Conservation (phyloP, 2,113 vertebrate species). For the Amblyopsis rosae region DNA sequence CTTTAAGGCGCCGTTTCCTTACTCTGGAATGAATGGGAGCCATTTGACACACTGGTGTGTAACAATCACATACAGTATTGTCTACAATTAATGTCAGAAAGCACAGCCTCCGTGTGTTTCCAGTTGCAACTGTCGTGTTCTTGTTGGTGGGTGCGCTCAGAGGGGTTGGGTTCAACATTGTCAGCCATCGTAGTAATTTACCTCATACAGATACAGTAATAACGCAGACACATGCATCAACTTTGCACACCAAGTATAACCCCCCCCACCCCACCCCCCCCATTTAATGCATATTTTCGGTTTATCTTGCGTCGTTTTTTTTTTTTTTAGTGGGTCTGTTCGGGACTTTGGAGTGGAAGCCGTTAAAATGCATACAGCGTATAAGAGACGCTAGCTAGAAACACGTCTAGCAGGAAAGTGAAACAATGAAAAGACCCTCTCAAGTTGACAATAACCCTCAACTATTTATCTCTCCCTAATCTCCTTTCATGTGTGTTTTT, state of each 20-base stretch:
- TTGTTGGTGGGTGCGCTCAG: too few relatives aligned
- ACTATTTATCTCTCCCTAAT: slow-evolving; percentile 58
- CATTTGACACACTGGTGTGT: too few relatives aligned
- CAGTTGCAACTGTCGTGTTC: too few relatives aligned
- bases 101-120: too few relatives aligned
- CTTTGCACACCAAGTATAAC: slow-evolving; percentile 4
- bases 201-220: background rate
- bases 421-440: slow-evolving; percentile 63
- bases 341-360: slow-evolving; percentile 32
- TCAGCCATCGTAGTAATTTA: too few relatives aligned
- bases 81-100: too few relatives aligned
- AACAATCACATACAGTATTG: too few relatives aligned
- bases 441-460: slow-evolving; percentile 58
- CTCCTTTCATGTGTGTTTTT: slow-evolving; percentile 68
- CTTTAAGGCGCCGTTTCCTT: too few relatives aligned
- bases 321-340: slow-evolving; percentile 49
- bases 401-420: slow-evolving; percentile 61
- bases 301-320: slow-evolving; percentile 52
- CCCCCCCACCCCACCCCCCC: background rate
- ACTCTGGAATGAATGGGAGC: too few relatives aligned
- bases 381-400: slow-evolving; percentile 44
- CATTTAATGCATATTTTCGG: slow-evolving; percentile 55
- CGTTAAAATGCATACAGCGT: background rate
- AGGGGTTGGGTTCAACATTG: too few relatives aligned
- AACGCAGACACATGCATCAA: slow-evolving; percentile 1